Percentiles rank a stretch among this genome's conserved stretches.
These are phyloP conservation scores for Alouatta palliata DNA, from an alignment of 2,113 vertebrate genomes.

Conservation along the genomic window DNA sequence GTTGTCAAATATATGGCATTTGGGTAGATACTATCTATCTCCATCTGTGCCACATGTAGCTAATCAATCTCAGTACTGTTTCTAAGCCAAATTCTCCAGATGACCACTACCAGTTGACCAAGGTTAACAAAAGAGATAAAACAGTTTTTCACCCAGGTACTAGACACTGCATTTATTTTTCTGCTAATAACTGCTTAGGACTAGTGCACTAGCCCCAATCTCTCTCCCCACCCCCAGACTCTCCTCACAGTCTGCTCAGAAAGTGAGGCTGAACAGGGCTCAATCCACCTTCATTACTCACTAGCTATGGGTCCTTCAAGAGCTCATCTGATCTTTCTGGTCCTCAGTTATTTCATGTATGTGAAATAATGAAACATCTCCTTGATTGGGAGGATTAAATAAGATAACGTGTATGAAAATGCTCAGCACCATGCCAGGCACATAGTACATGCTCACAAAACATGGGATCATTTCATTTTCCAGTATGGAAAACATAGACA, in stretches of 20 bases:
- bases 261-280: background rate
- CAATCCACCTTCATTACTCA: background rate
- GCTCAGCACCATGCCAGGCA: background rate
- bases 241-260: background rate
- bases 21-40: background rate
- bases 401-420: background rate
- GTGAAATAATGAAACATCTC: background rate
- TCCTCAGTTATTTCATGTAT: background rate
- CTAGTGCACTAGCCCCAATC: background rate
- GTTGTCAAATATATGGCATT: background rate
- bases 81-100: background rate
- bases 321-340: background rate
- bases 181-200: background rate
- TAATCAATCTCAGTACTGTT: background rate
- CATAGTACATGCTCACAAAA: background rate
- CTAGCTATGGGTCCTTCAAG: background rate
- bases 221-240: background rate
- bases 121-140: background rate
- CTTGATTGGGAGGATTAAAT: background rate
- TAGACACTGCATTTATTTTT: background rate
- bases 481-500: background rate
- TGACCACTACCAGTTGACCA: background rate
- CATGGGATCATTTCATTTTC: background rate
- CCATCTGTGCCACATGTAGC: background rate
- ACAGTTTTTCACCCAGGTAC: background rate